Evolutionary conservation across 2,113 vertebrate species (phyloP).

Genomic region (Tympanuchus pallidicinctus): DNA sequence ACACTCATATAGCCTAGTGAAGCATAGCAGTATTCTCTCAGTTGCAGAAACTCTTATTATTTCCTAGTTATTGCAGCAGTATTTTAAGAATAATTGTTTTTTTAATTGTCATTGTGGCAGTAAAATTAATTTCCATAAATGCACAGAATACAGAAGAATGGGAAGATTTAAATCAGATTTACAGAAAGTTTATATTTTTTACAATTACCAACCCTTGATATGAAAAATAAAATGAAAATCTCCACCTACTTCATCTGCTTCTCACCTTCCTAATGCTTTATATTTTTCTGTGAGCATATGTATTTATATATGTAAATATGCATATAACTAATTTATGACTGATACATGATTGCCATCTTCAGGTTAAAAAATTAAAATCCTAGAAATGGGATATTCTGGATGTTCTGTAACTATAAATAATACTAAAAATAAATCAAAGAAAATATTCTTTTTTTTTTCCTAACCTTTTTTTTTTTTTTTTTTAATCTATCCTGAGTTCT

Average conservation of each 20-base stretch:
- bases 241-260: neutral
- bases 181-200: neutral
- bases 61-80: neutral
- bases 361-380: neutral
- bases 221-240: neutral
- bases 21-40: neutral
- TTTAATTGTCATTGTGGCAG: neutral
- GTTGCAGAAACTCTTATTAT: neutral
- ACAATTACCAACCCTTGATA: neutral
- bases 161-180: neutral
- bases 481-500: rapidly evolving
- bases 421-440: neutral
- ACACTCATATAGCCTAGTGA: neutral
- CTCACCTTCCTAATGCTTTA: neutral
- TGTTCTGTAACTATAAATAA: neutral
- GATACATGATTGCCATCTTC: slow-evolving; percentile 67
- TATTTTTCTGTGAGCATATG: rapidly evolving
- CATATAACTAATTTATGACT: neutral
- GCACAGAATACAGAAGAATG: neutral
- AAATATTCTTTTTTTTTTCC: neutral
- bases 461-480: neutral
- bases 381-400: rapidly evolving
- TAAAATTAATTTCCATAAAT: neutral
- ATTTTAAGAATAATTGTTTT: slow-evolving; percentile 25
- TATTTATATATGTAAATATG: neutral